Evolutionary conservation across 2,888 invertebrate species (phyloP), one percentile per base, ranked within the genome.

Genomic region (Drosophila anomalipes): DNA sequence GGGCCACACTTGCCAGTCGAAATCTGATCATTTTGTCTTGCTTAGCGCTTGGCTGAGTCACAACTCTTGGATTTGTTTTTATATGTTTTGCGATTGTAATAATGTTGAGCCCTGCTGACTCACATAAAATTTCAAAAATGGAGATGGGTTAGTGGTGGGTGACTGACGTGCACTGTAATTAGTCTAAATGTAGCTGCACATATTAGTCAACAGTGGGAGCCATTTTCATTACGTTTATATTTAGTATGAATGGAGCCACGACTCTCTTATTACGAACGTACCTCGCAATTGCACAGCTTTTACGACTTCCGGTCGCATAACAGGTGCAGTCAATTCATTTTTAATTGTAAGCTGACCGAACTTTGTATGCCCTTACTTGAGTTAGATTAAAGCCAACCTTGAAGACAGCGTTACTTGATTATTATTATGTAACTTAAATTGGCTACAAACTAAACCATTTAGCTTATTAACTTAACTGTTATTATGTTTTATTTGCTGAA

Each of bases 291-390:
- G 82, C 51, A 26, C 47, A 79, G 85, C 79, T 83, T 70, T 77
- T 22, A 22, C 67, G 61, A 84, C 83, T 86, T 83, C 83, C 83
- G 83, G 82, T 83, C 83, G 76, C 77, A 83, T 81, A 83, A 79
- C 79, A 84, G 85, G 79, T 73, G 76, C 79, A 79, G 74, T 35
- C 39, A 59, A 77, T 51, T 65, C 53, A 60, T 44, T 78, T 26
- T 62, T n/a, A 53, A 62, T 35, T 61, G 14, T 51, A 52, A 58
- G 58, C 52, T 28, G 33, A 51, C 35, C 78, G 73, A 65, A 58
- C n/a, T 39, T 14, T 39, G 32, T 1, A 49, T 75, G 28, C 74
- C 52, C 74, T 75, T 33, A 19, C 35, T 16, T 26, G 4, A 22
- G 7, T 28, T 22, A 37, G 14, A 1, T 56, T 16, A 7, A 14